phyloP scores from a whole-genome alignment of 2,888 invertebrate species.

The Cosmorhoe ocellata region DNA sequence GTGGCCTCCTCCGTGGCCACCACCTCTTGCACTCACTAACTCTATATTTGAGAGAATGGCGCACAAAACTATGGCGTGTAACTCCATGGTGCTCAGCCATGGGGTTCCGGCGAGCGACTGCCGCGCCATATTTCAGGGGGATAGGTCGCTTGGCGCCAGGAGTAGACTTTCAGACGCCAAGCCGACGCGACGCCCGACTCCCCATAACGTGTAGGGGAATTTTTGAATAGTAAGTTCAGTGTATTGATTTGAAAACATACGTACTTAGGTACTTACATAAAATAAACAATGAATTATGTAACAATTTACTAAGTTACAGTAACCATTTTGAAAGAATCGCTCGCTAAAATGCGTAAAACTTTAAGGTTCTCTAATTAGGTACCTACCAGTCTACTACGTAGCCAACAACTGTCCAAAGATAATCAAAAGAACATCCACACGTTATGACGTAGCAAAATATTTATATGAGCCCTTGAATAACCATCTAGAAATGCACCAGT shows the following conservation, averaged over 20 bases:
- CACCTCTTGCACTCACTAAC: slow-evolving; percentile 52
- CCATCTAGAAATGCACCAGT: background rate
- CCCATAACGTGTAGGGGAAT: slow-evolving; percentile 23
- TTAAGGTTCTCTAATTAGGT: too few relatives aligned
- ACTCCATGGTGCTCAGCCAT: slow-evolving; percentile 58
- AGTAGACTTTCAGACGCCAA: slow-evolving; percentile 66
- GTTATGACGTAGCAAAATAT: too few relatives aligned
- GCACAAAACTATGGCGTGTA: slow-evolving; percentile 43
- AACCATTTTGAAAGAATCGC: too few relatives aligned
- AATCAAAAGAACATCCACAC: too few relatives aligned
- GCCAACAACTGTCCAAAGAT: too few relatives aligned
- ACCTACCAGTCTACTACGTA: too few relatives aligned
- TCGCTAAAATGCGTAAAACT: too few relatives aligned
- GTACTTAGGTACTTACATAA: too few relatives aligned
- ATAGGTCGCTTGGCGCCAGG: slow-evolving; percentile 56
- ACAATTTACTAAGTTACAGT: too few relatives aligned
- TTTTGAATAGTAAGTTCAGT: slow-evolving; percentile 22
- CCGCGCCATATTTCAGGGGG: slow-evolving; percentile 44
- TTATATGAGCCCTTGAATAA: too few relatives aligned
- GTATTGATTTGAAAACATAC: background rate
- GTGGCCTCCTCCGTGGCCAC: slow-evolving; percentile 19
- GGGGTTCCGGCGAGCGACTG: slow-evolving; percentile 68
- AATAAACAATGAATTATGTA: too few relatives aligned
- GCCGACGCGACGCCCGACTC: slow-evolving; percentile 57
- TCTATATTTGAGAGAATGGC: slow-evolving; percentile 38